phyloP scores from a whole-genome alignment of 2,113 vertebrate species.

The Saccopteryx bilineata region DNA sequence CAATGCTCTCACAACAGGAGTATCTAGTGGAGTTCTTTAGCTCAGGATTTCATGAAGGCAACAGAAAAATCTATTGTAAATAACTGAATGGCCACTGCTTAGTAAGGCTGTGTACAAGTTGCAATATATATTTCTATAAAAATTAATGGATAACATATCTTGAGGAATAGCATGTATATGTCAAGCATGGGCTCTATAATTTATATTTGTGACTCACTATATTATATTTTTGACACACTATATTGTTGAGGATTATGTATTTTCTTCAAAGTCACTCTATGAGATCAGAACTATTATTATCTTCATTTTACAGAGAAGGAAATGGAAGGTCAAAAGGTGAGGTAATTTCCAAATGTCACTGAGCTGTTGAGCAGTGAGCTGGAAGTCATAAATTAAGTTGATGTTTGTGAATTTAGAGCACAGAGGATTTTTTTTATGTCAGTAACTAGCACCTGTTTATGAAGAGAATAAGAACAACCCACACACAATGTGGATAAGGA shows the following conservation, averaged over 20 bases:
- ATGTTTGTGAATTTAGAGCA: neutral
- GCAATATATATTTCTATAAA: neutral
- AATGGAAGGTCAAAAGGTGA: slow-evolving; percentile 27
- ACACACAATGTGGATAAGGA: neutral
- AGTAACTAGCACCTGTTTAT: neutral
- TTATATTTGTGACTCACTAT: neutral
- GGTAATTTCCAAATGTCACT: neutral
- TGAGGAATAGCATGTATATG: neutral
- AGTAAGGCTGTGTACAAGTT: neutral
- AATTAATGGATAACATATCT: neutral
- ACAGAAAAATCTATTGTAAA: neutral
- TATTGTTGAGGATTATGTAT: neutral
- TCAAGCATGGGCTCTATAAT: neutral
- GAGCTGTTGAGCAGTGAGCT: neutral
- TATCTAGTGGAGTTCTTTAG: neutral
- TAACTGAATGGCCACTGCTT: neutral
- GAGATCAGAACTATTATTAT: neutral
- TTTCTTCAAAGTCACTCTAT: neutral
- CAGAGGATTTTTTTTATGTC: neutral
- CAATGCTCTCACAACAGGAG: neutral
- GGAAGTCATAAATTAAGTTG: neutral
- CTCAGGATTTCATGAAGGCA: neutral
- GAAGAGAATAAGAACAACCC: neutral
- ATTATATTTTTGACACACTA: too few relatives aligned
- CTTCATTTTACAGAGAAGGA: neutral